phyloP scores from a whole-genome alignment of 2,113 vertebrate genomes.

The Myxocyprinus asiaticus region DNA sequence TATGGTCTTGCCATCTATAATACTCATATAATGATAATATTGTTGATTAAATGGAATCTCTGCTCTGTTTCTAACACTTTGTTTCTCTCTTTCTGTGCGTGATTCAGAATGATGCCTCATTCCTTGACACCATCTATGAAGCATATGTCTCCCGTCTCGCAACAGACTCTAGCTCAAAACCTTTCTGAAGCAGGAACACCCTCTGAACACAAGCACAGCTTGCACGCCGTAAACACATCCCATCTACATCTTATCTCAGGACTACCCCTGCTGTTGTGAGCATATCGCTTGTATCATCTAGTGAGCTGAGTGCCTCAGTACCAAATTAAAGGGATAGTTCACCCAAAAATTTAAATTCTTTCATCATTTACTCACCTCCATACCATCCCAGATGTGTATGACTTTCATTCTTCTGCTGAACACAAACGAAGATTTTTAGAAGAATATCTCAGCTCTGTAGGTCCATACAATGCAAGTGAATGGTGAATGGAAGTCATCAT shows the following conservation, averaged over 20 bases:
- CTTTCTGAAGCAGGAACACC: slow-evolving; percentile 60
- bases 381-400: too few relatives aligned
- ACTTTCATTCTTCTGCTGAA: too few relatives aligned
- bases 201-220: slow-evolving; percentile 15
- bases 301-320: not conserved
- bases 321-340: too few relatives aligned
- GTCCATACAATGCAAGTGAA: too few relatives aligned
- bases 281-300: not conserved
- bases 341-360: too few relatives aligned
- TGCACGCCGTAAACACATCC: not conserved
- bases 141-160: slow-evolving; percentile 81
- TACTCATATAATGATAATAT: not conserved
- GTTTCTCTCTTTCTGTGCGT: slow-evolving; percentile 62
- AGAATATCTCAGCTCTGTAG: too few relatives aligned
- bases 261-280: not conserved
- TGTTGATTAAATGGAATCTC: not conserved
- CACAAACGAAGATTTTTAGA: too few relatives aligned
- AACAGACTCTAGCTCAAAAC: slow-evolving; percentile 54
- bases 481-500: too few relatives aligned
- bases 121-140: slow-evolving; percentile 91
- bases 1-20: not conserved
- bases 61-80: not conserved
- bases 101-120: slow-evolving; percentile 87
- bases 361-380: too few relatives aligned
- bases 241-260: slow-evolving; percentile 8